Evolutionary conservation across 92 coral and sea anemone genomes (phyloP).

Genomic region (Epizoanthus illoricatus): DNA sequence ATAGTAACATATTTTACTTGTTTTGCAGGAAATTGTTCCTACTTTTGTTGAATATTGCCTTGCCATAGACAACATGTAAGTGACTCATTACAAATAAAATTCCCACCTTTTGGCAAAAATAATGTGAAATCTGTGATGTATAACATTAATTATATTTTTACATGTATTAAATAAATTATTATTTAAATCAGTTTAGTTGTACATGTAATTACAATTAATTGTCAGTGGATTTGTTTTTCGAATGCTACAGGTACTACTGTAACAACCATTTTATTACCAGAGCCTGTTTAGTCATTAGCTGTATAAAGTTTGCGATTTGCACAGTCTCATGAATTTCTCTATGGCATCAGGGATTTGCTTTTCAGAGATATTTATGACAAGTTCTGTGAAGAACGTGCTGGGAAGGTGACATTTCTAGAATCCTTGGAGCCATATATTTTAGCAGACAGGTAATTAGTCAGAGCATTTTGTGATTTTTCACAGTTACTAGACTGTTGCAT

Average conservation of each 20-base stretch:
- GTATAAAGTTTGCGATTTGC: not conserved
- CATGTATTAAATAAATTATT: no score
- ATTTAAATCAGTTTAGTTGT: no score
- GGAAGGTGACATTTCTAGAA: constrained; percentile 80
- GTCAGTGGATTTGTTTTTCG: no score
- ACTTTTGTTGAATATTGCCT: constrained; percentile 84
- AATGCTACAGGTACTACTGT: no score
- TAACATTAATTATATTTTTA: no score
- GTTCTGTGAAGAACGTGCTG: constrained; percentile 82
- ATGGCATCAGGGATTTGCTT: constrained; percentile 70
- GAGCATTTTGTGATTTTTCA: no score
- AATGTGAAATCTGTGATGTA: no score
- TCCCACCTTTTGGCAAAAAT: not conserved
- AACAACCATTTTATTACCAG: no score
- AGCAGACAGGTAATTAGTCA: constrained; percentile 76
- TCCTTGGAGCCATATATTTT: constrained; percentile 87
- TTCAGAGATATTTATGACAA: constrained; percentile 89
- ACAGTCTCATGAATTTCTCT: not conserved
- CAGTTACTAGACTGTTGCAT: no score
- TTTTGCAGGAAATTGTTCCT: constrained; percentile 72
- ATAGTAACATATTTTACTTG: not conserved
- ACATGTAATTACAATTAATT: no score
- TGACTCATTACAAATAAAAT: not conserved
- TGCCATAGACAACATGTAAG: constrained; percentile 88
- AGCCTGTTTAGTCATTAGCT: not conserved